Percentiles rank a stretch among this genome's conserved stretches.
phyloP scores from a whole-genome alignment of 2,797 vertebrate species.

The Enteromius mattozi region DNA sequence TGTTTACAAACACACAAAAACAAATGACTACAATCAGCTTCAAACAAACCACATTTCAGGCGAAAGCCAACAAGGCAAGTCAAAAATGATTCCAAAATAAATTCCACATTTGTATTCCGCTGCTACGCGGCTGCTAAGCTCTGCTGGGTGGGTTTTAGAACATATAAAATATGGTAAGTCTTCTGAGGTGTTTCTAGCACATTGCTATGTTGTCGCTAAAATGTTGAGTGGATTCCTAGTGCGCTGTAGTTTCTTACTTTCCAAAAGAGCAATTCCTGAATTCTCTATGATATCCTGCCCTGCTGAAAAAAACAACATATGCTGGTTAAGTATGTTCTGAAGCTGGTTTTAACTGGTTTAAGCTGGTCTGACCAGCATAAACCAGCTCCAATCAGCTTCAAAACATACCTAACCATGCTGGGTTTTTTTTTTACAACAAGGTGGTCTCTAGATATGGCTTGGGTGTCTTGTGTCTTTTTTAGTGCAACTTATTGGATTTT shows the following conservation, averaged over 20 bases:
- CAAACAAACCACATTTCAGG: slow-evolving; percentile 4
- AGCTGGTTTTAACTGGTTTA: too few species aligned
- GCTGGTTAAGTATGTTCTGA: too few species aligned
- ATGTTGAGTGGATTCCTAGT: neutral
- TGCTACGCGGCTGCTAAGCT: neutral
- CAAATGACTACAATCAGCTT: neutral
- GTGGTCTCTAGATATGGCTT: neutral
- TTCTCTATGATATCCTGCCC: neutral
- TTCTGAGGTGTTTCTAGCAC: neutral
- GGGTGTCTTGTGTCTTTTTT: neutral
- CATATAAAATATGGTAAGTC: neutral
- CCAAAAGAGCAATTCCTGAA: neutral
- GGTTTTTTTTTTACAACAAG: too few species aligned
- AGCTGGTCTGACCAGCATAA: too few species aligned
- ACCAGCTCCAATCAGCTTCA: too few species aligned
- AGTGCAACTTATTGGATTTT: neutral
- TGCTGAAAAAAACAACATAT: too few species aligned
- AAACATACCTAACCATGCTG: too few species aligned
- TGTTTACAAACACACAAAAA: slow-evolving; percentile 30
- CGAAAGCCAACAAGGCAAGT: neutral
- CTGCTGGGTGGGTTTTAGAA: neutral
- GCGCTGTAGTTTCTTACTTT: neutral
- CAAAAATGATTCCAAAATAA: neutral
- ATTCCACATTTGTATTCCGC: slow-evolving; percentile 3
- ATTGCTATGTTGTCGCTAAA: neutral